Base-by-base conservation (phyloP, 2,888 invertebrate species). In the Melinaea marsaeus region DNA sequence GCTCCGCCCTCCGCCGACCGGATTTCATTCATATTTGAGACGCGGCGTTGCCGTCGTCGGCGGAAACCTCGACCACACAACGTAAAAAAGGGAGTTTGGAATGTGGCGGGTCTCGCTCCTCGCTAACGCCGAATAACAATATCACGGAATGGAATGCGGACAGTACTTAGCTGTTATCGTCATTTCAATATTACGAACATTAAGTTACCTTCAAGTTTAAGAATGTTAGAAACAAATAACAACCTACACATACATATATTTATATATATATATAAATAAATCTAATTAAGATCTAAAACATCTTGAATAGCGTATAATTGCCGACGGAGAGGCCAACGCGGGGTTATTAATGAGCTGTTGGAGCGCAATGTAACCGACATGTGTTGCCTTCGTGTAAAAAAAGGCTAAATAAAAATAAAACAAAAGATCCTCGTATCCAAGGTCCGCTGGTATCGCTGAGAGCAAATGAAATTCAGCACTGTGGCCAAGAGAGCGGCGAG, bases 11-110 rank as follows among this genome's bases (percentile, higher is more conserved):
- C 81, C 76, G 84, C 77, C 86, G 85, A 87, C 88, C 85, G 88
- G 90, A 87, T 89, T 90, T 90, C 90, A 90, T 90, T 90, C 90
- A 90, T 90, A 90, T 90, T 88, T 90, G 84, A 89, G 81, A 83
- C 80, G 88, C 89, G 88, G 80, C 88, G 90, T 90, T 90, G 90
- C 90, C 89, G 88, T 84, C 84, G 81, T 81, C 88, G 84, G 85
- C 90, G 90, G 90, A 90, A 90, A 90, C 89, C 87, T 87, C 90
- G 90, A 88, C 88, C 88, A 88, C 89, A 88, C 88, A 88, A 78
- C 86, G 88, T 90, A 90, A 90, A 89, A 90, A 90, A 87, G 84
- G 83, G 89, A 84, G 83, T 86, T 71, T 79, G 90, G 90, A 90
- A 90, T 90, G 90, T 88, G 89, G 86, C 87, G 80, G 86, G 87